These are phyloP conservation scores for Rissa tridactyla DNA, from an alignment of 2,113 vertebrate genomes.

Conservation along the genomic window DNA sequence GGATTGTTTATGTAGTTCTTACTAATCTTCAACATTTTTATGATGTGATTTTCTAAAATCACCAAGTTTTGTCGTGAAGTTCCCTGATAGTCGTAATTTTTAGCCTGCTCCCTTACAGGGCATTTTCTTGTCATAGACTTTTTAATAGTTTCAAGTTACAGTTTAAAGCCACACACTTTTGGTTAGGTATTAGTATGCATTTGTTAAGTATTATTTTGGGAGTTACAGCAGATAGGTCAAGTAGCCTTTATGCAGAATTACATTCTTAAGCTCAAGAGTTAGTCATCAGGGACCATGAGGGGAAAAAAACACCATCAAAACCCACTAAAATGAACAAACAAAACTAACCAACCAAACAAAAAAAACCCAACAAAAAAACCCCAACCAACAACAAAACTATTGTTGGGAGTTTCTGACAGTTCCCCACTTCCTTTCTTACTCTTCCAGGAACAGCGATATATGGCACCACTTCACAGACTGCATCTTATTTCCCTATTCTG, in stretches of 20 bases:
- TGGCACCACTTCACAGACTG: neutral
- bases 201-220: neutral
- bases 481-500: neutral
- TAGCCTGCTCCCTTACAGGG: neutral
- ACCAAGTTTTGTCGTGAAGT: neutral
- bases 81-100: neutral
- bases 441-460: neutral
- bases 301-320: neutral
- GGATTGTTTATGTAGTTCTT: neutral
- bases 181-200: neutral
- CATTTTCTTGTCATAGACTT: neutral
- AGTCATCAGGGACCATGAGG: neutral
- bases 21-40: neutral
- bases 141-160: neutral
- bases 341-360: neutral
- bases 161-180: neutral
- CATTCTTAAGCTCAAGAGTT: neutral
- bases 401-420: neutral
- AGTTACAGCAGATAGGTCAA: neutral
- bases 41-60: neutral
- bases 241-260: neutral
- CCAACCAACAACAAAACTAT: neutral
- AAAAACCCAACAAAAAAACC: neutral
- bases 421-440: neutral
- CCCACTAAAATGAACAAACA: neutral